These are phyloP conservation scores for Pardalotus punctatus DNA, from an alignment of 2,113 vertebrate genomes.

Conservation along the genomic window DNA sequence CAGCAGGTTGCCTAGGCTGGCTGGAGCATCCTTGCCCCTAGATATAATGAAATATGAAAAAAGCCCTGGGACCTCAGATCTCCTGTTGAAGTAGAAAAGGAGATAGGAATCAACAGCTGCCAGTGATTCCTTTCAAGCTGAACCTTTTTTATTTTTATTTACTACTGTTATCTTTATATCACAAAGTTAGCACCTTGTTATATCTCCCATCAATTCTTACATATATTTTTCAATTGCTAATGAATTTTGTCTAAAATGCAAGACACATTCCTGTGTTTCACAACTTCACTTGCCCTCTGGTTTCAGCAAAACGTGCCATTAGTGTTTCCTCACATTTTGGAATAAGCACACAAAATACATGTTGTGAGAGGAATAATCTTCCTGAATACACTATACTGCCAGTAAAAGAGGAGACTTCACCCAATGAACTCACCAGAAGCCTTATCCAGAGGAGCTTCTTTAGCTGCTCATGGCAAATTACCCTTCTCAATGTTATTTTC, in stretches of 20 bases:
- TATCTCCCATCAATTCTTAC: background rate
- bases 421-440: background rate
- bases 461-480: background rate
- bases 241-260: background rate
- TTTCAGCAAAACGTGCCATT: background rate
- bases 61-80: background rate
- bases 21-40: background rate
- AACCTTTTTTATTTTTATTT: background rate
- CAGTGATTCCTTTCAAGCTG: background rate
- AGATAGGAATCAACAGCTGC: background rate
- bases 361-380: background rate
- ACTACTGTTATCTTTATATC: background rate
- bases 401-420: background rate
- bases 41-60: background rate
- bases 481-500: background rate
- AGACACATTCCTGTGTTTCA: background rate
- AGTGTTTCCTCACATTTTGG: background rate
- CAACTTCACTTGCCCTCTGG: background rate
- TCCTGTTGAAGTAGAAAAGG: background rate
- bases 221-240: background rate
- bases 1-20: background rate
- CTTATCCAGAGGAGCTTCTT: background rate
- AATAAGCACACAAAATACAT: background rate
- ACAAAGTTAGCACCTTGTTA: background rate
- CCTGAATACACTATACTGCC: background rate